These are phyloP conservation scores for Listronotus bonariensis DNA, from an alignment of 1,140 invertebrate genomes.

Conservation along the genomic window DNA sequence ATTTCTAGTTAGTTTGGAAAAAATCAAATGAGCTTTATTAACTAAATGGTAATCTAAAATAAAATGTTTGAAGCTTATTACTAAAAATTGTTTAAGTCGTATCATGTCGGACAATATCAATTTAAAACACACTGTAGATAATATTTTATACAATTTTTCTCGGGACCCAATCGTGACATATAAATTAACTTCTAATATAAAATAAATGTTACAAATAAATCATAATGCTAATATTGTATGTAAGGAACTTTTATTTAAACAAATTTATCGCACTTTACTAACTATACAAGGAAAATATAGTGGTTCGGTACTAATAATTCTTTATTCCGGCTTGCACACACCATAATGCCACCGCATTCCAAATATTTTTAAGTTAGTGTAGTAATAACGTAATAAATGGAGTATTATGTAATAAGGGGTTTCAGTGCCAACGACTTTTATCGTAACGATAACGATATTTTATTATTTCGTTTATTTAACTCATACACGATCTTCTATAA, in stretches of 20 bases:
- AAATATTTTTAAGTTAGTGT: slow-evolving; percentile 3
- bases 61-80: no score
- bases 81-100: no score
- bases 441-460: no score
- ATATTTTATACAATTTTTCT: not conserved
- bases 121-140: no score
- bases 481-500: no score
- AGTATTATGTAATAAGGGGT: slow-evolving; percentile 1
- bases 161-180: slow-evolving; percentile 2
- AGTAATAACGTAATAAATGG: slow-evolving; percentile 14
- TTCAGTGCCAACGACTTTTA: not conserved
- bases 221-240: slow-evolving; percentile 23
- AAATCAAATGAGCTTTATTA: no score
- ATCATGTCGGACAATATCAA: no score
- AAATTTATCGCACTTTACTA: slow-evolving; percentile 22
- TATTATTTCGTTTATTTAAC: no score
- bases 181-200: slow-evolving; percentile 21
- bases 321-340: slow-evolving; percentile 17
- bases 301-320: slow-evolving; percentile 22
- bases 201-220: slow-evolving; percentile 21
- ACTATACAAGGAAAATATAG: slow-evolving; percentile 27
- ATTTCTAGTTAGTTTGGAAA: no score
- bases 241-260: slow-evolving; percentile 25
- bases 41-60: no score
- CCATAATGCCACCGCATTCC: slow-evolving; percentile 26